Base-by-base conservation (phyloP, 2,113 vertebrate species). In the Melanotaenia duboulayi region DNA sequence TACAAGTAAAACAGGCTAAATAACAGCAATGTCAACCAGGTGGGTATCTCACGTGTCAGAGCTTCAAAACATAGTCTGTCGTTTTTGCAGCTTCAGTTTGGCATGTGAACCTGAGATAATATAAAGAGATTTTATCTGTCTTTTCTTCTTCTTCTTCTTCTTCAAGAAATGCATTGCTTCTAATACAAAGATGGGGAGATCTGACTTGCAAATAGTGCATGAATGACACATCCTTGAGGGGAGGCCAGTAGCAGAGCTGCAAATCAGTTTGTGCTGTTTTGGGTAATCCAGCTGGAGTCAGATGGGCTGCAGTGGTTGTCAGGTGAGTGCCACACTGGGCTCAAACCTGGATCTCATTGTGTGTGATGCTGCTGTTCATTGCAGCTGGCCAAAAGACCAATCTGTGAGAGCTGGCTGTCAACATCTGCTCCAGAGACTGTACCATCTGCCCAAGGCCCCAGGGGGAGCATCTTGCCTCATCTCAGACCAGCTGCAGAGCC, bases 391-490 rank as follows among this genome's bases (percentile, higher is more conserved):
- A 80, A 76, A 66, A 87, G 82, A 87, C 87, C 66, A 88, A 82
- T 84, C 90, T 85, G 85, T 61, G 85, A 88, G 87, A 77, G 70
- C 87, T 86, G 85, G 83, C 88, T 87, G 87, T 84, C 90, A 93
- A 93, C 93, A 94, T 93, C 92, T 94, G 93, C 90, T 93, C 87
- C 85, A 85, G 87, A 91, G 82, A 93, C 85, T 24, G 72, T 22
- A 87, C 90, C 92, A 94, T 93, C 92, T 94, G 93, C 73, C 82
- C 58, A 3, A 48, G 54, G 77, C 73, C 86, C 81, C 51, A 19
- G 64, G 32, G 86, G 89, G 76, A 80, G 75, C 75, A 56, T 81
- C 81, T 71, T 77, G 84, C 68, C 65, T 76, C 25, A 14, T 89
- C 87, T 87, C 85, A 66, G 81, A 89, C 71, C 91, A 91, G 89